Percentiles rank a stretch among this genome's conserved stretches.
Conservation (phyloP, 2,113 vertebrate genomes). For the Megaceryle torquata region DNA sequence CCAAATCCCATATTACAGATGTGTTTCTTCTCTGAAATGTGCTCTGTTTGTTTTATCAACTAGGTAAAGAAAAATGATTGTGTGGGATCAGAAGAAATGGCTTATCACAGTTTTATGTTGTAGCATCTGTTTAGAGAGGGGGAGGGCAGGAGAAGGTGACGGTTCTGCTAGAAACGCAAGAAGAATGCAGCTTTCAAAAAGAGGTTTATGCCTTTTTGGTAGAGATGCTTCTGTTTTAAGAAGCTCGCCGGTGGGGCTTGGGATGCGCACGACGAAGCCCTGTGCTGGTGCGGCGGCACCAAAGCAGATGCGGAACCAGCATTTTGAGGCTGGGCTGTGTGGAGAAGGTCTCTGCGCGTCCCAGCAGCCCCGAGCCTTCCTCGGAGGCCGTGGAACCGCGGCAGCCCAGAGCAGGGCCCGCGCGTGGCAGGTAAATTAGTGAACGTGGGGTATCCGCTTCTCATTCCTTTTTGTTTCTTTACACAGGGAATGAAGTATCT, state of each 20-base stretch:
- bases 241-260: neutral
- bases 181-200: neutral
- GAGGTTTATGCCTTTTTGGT: neutral
- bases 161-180: neutral
- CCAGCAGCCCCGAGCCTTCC: neutral
- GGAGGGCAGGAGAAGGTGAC: neutral
- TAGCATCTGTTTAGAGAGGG: neutral
- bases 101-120: neutral
- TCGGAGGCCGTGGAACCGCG: neutral
- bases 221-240: neutral
- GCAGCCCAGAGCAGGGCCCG: neutral
- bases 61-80: neutral
- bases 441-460: neutral
- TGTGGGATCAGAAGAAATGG: neutral
- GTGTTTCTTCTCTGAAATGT: neutral
- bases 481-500: conserved; percentile 93
- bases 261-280: neutral
- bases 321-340: neutral
- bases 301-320: neutral
- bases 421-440: neutral
- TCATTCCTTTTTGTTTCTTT: conserved; percentile 47
- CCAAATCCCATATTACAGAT: neutral
- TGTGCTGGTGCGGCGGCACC: conserved; percentile 23
- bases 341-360: neutral
- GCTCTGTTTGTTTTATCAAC: neutral